These are phyloP conservation scores for Thereva nobilitata DNA, from an alignment of 2,888 invertebrate genomes.

Conservation along the genomic window DNA sequence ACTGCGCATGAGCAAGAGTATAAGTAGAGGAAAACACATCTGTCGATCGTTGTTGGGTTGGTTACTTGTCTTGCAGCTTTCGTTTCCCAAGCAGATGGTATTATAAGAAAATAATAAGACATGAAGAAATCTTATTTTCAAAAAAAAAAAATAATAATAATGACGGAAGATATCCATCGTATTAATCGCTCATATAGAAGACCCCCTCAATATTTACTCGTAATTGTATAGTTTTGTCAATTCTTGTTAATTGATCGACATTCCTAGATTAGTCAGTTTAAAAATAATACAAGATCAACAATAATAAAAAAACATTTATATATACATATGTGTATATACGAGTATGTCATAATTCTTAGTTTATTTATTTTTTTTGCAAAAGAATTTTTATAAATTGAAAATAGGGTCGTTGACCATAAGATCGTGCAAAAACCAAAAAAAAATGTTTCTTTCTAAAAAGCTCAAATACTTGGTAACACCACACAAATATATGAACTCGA, in stretches of 20 bases:
- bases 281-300: no score
- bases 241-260: no score
- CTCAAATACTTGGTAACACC: constrained; percentile 37
- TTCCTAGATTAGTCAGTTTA: no score
- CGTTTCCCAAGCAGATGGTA: constrained; percentile 26
- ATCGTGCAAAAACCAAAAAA: constrained; percentile 14
- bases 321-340: no score
- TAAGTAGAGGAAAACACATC: constrained; percentile 19
- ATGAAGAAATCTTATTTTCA: constrained; percentile 5
- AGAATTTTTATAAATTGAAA: neutral
- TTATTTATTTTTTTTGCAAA: no score
- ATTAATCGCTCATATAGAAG: no score
- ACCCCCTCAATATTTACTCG: no score
- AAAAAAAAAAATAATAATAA: no score
- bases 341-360: no score
- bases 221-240: no score
- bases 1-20: constrained; percentile 4
- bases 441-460: constrained; percentile 8
- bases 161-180: no score
- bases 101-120: constrained; percentile 25
- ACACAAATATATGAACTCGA: constrained; percentile 16
- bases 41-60: constrained; percentile 7
- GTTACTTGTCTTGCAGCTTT: constrained; percentile 15
- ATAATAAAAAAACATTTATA: no score
- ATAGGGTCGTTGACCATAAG: constrained; percentile 27